Conservation (phyloP, 2,113 vertebrate genomes). For the Herpetotheres cachinnans region DNA sequence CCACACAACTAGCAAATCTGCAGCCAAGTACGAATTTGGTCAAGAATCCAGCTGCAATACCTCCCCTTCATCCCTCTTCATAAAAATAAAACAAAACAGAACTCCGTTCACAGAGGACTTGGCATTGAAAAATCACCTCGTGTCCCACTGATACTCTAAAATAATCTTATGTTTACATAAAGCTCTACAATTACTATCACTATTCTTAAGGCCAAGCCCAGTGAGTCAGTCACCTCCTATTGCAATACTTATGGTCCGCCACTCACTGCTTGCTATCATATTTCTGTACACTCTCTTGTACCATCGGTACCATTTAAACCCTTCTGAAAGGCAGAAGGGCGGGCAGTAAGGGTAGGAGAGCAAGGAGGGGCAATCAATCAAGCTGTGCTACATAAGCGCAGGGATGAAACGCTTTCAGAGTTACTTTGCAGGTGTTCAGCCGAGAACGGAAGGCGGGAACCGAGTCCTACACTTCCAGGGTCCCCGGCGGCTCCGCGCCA, state of each 20-base stretch:
- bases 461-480: background rate
- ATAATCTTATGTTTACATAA: background rate
- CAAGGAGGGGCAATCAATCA: background rate
- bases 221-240: accelerated
- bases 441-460: background rate
- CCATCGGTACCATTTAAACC: background rate
- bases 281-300: background rate
- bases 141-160: background rate
- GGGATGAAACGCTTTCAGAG: background rate
- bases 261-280: accelerated
- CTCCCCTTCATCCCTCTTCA: background rate
- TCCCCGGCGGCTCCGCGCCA: background rate
- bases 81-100: background rate
- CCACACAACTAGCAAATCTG: background rate
- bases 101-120: background rate
- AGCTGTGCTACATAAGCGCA: background rate
- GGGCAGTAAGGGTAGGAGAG: background rate
- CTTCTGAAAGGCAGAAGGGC: too few species aligned
- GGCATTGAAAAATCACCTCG: accelerated
- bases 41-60: background rate
- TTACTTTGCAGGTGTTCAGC: background rate
- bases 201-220: too few species aligned
- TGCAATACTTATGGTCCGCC: accelerated
- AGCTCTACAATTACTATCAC: background rate
- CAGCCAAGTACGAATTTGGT: background rate